A percentile compares a stretch with the other conserved stretches of the same genome.
Evolutionary conservation across 2,797 vertebrate species (phyloP).

Genomic region (Propithecus deckenii): DNA sequence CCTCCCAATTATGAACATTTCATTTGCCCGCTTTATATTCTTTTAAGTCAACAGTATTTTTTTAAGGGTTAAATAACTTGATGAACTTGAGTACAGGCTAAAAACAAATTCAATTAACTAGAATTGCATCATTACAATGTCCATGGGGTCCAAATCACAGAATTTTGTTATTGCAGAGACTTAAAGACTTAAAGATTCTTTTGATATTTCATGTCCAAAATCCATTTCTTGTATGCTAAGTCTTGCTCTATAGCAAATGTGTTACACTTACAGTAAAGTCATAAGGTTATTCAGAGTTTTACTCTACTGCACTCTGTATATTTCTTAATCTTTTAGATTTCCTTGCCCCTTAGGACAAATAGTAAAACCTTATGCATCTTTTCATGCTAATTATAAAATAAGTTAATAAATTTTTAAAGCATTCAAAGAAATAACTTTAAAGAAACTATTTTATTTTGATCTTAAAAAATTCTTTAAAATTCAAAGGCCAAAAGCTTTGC

Average conservation of each 20-base stretch:
- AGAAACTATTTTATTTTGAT: neutral
- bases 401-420: constrained; percentile 27
- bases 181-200: constrained; percentile 33
- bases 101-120: constrained; percentile 38
- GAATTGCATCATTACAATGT: neutral
- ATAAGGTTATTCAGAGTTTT: neutral
- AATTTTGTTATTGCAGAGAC: constrained; percentile 14
- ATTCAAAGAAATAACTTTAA: constrained; percentile 29
- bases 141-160: neutral
- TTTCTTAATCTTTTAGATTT: constrained; percentile 16
- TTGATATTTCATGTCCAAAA: constrained; percentile 6
- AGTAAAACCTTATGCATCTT: neutral
- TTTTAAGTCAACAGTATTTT: neutral
- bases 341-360: neutral
- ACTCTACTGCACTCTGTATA: neutral
- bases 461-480: constrained; percentile 2
- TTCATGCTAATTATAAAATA: constrained; percentile 38
- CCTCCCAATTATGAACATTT: constrained; percentile 86
- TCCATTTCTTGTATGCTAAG: neutral
- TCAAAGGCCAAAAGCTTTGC: neutral
- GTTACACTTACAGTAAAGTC: neutral
- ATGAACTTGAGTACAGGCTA: neutral
- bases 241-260: neutral
- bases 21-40: neutral
- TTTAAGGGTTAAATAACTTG: constrained; percentile 8